phyloP scores from a whole-genome alignment of 2,113 vertebrate species.

The Hyla sarda region DNA sequence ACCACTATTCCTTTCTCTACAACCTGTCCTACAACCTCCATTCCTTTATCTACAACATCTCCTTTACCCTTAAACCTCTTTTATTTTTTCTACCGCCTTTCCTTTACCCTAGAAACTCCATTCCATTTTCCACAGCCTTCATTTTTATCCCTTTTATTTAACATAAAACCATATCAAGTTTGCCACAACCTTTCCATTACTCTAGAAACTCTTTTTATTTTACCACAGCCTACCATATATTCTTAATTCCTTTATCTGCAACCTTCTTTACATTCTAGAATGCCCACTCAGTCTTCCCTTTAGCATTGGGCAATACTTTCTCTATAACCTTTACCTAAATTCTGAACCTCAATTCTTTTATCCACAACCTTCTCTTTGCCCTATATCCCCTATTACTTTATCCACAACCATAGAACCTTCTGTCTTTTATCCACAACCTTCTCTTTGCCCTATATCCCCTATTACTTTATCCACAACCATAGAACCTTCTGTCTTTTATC shows the following conservation, averaged over 20 bases:
- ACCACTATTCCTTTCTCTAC: neutral
- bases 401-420: neutral
- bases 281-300: too few species aligned
- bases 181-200: too few species aligned
- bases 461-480: neutral
- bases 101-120: neutral
- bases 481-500: neutral
- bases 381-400: neutral
- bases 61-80: neutral
- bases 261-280: too few species aligned
- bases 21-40: neutral
- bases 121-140: neutral
- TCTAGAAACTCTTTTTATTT: too few species aligned
- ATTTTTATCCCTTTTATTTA: too few species aligned
- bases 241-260: too few species aligned
- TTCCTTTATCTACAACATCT: neutral
- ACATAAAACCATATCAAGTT: too few species aligned
- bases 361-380: neutral
- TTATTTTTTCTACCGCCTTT: neutral
- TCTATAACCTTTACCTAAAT: neutral
- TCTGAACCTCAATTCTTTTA: neutral
- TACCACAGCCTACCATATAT: too few species aligned
- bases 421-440: neutral
- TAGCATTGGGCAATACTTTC: too few species aligned
- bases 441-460: neutral